Base-by-base conservation (phyloP, 2,113 vertebrate species). In the Eurypyga helias region DNA sequence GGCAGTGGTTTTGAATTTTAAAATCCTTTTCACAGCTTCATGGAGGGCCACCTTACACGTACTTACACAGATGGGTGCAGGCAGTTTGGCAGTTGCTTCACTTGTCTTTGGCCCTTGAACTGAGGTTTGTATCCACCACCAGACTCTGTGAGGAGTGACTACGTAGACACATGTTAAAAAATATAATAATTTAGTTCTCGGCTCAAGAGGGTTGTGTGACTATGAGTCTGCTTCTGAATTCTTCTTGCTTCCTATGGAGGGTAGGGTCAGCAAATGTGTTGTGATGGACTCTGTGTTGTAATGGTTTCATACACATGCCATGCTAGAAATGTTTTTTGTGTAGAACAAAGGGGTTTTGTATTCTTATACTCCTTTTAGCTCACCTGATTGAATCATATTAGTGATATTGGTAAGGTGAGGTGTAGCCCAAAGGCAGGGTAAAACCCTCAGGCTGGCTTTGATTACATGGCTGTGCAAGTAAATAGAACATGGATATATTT, bases 111-210 rank as follows among this genome's bases (percentile, higher is more conserved):
- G 17, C 19, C 16, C 12, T 67, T 55, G 9, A 72, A 21, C 43
- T 51, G 60, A 64, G 45, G 20, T 69, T 69, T 78, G 20, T 82
- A 7, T 75, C 25, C 9, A 36, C 17, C 14, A 55, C 2, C 36
- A 28, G 33, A 9, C 31, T 76, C 19, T 75, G 18, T 38, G 43
- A 84, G 45, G 38, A 58, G 25, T 67, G 62, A 8, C 57, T 62
- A 2, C 1, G 0, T 16, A 58, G 60, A 10, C 19, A 43, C 4
- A 5, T 10, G 10, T 17, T 36, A 19, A 49, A 33, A 69, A 46
- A 25, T 3, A 10, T 18, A 38, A 17, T 65, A 2, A 17, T n/a
- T 24, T 11, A 58, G 23, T 5, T 83, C 21, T 80, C 23, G 33
- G 12, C 36, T 58, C 29, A 36, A 88, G 15, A 54, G 17, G 3